phyloP scores from a whole-genome alignment of 2,888 invertebrate species.

The Panorpa germanica region DNA sequence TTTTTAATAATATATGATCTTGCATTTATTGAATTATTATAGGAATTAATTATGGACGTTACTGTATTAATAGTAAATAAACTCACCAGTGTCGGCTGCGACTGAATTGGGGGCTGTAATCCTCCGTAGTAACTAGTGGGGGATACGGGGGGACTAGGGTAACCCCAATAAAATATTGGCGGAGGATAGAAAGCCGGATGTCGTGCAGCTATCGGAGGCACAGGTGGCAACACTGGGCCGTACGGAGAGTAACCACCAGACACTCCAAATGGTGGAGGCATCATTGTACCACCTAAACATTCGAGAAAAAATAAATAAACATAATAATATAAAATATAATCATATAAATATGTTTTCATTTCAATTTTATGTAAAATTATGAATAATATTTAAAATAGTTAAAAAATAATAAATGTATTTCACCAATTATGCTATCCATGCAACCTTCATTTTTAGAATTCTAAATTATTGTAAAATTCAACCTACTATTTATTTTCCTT shows the following conservation, averaged over 20 bases:
- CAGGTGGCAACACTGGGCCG: conserved; percentile 27
- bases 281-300: conserved; percentile 35
- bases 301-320: conserved; percentile 13
- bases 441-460: neutral
- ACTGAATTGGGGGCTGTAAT: conserved; percentile 26
- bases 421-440: conserved; percentile 2
- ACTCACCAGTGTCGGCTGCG: no score
- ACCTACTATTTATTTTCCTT: conserved; percentile 1
- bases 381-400: neutral
- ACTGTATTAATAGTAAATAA: no score
- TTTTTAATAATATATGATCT: no score
- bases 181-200: conserved; percentile 35
- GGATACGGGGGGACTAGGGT: conserved; percentile 86
- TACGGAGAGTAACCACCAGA: conserved; percentile 32
- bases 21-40: no score
- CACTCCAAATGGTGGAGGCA: conserved; percentile 27
- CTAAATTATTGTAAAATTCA: neutral
- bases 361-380: conserved; percentile 11
- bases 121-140: conserved; percentile 72
- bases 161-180: conserved; percentile 77
- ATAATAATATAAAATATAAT: conserved; percentile 6
- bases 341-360: conserved; percentile 12
- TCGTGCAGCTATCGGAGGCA: conserved; percentile 33
- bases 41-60: no score
- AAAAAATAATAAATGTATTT: conserved; percentile 2